These are phyloP conservation scores for Meandrina meandrites DNA, from an alignment of 92 coral and sea anemone genomes.

Conservation along the genomic window DNA sequence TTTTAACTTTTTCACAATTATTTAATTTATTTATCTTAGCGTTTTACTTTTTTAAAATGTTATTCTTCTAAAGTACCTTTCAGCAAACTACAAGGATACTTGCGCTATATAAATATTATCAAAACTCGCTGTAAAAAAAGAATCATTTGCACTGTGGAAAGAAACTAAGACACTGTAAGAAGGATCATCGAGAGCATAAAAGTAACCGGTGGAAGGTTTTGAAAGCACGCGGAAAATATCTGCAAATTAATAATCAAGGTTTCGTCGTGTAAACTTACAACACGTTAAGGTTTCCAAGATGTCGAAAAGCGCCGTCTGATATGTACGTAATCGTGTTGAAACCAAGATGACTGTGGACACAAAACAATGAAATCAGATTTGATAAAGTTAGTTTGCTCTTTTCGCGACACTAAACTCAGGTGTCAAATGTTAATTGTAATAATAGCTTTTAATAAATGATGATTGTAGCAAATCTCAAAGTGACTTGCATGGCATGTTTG, in stretches of 20 bases:
- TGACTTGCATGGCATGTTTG: background rate
- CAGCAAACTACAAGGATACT: no score
- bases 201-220: background rate
- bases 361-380: background rate
- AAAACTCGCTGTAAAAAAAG: no score
- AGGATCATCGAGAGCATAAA: background rate
- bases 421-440: background rate
- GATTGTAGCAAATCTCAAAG: background rate
- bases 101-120: no score
- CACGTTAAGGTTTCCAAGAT: constrained; percentile 49
- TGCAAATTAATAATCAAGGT: background rate
- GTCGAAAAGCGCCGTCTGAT: constrained; percentile 60
- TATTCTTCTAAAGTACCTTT: no score
- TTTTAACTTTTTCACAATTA: no score
- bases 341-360: constrained; percentile 60
- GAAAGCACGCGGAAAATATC: background rate
- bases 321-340: constrained; percentile 61
- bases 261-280: constrained; percentile 49
- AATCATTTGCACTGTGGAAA: no score
- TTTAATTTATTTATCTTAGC: no score
- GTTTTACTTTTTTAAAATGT: no score
- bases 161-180: background rate
- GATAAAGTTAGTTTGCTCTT: background rate
- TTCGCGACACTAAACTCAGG: background rate
- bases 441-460: no score